These are phyloP conservation scores for Erethizon dorsatum DNA, from an alignment of 2,797 vertebrate genomes.

Conservation along the genomic window DNA sequence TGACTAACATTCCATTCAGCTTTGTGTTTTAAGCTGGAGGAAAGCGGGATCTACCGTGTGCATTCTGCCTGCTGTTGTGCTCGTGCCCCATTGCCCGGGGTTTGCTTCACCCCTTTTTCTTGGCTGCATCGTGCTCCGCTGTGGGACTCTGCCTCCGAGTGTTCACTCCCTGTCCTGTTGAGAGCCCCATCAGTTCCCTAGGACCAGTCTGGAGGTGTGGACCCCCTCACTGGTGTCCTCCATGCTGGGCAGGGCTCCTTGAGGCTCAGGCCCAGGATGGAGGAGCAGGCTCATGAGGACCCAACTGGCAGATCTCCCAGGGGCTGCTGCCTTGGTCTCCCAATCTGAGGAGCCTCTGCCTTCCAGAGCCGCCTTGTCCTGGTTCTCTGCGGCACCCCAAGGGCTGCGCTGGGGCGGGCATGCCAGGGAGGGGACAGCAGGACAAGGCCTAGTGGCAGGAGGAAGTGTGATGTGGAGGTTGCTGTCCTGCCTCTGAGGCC, in stretches of 20 bases:
- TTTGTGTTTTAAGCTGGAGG: not conserved
- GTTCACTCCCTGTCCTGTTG: fast-evolving
- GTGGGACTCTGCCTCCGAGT: fast-evolving
- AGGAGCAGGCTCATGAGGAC: not conserved
- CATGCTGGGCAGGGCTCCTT: not conserved
- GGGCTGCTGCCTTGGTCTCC: not conserved
- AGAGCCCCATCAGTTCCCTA: fast-evolving
- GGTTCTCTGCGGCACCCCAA: not conserved
- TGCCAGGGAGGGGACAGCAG: not conserved
- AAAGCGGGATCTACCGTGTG: fast-evolving
- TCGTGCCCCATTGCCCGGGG: fast-evolving
- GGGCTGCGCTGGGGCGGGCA: not conserved
- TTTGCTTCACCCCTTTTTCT: not conserved
- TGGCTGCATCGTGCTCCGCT: fast-evolving
- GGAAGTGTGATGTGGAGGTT: not conserved
- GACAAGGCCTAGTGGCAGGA: not conserved
- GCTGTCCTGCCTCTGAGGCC: not conserved
- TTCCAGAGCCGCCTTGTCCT: not conserved
- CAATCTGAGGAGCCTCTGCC: not conserved
- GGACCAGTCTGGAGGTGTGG: not conserved
- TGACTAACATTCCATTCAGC: too few relatives aligned
- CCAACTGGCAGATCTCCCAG: not conserved
- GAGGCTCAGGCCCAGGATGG: fast-evolving
- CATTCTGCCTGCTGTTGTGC: not conserved
- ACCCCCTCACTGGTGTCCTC: fast-evolving